Percentiles rank a stretch among this genome's conserved stretches.
Evolutionary conservation across 2,113 vertebrate genomes (phyloP).

Genomic region (Rhagologus leucostigma): DNA sequence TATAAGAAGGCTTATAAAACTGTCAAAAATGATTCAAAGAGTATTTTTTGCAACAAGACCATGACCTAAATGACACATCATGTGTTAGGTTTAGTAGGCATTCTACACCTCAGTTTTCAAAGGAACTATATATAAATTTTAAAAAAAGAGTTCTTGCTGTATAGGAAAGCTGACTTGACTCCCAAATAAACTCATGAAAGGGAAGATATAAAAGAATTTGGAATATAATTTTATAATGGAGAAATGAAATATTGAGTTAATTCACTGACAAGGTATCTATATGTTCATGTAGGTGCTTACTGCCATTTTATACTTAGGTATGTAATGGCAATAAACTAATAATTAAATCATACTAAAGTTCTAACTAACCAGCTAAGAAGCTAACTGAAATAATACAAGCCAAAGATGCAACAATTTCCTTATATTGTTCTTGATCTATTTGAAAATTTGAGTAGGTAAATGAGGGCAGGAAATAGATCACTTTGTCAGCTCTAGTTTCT

Average conservation of each 20-base stretch:
- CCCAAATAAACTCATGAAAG: neutral
- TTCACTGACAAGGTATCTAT: neutral
- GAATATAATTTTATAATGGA: neutral
- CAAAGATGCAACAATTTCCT: neutral
- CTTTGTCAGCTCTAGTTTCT: neutral
- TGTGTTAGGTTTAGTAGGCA: neutral
- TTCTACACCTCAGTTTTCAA: neutral
- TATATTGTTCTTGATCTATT: neutral
- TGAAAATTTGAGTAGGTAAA: neutral
- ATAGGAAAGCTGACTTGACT: neutral
- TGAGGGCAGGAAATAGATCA: neutral
- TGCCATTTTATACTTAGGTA: neutral
- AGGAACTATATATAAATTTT: constrained; percentile 8
- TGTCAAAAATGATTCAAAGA: constrained; percentile 30
- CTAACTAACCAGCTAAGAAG: neutral
- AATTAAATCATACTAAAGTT: neutral
- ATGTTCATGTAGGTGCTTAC: neutral
- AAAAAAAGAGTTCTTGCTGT: neutral
- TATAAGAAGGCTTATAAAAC: constrained; percentile 14
- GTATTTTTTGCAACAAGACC: neutral
- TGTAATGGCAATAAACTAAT: neutral
- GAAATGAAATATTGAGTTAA: neutral
- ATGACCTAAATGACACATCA: neutral
- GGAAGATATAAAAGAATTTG: neutral
- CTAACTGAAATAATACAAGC: neutral